phyloP scores from a whole-genome alignment of 2,888 invertebrate species.

The Pherbina coryleti region DNA sequence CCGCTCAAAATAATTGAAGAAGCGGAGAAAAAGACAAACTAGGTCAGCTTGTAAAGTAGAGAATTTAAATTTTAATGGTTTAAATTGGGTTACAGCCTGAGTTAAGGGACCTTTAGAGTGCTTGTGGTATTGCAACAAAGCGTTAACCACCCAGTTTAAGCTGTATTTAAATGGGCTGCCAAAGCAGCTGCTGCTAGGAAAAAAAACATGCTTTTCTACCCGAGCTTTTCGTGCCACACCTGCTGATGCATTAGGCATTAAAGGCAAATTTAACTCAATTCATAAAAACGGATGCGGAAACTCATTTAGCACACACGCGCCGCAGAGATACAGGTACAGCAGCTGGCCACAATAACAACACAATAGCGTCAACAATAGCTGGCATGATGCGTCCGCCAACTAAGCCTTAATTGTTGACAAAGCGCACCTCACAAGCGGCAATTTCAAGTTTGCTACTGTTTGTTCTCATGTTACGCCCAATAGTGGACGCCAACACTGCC shows the following conservation, averaged over 20 bases:
- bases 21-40: conserved; percentile 12
- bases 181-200: conserved; percentile 37
- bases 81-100: too few species aligned
- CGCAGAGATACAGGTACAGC: conserved; percentile 42
- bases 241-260: not conserved
- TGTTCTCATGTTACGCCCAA: not conserved
- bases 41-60: too few species aligned
- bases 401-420: conserved; percentile 28
- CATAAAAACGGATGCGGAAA: conserved; percentile 38
- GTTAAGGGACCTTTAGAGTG: too few species aligned
- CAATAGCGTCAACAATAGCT: not conserved
- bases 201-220: not conserved
- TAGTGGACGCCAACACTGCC: not conserved
- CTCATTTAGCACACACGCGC: conserved; percentile 34
- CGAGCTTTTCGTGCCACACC: not conserved
- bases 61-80: too few species aligned
- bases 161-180: not conserved
- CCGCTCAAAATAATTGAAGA: too few species aligned
- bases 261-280: not conserved
- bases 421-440: conserved; percentile 9
- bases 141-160: too few species aligned
- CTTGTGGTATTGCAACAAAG: too few species aligned
- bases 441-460: not conserved
- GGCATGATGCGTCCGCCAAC: conserved; percentile 1
- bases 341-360: conserved; percentile 26